Conservation (phyloP, 2,797 vertebrate genomes). For the Poecilia picta region DNA sequence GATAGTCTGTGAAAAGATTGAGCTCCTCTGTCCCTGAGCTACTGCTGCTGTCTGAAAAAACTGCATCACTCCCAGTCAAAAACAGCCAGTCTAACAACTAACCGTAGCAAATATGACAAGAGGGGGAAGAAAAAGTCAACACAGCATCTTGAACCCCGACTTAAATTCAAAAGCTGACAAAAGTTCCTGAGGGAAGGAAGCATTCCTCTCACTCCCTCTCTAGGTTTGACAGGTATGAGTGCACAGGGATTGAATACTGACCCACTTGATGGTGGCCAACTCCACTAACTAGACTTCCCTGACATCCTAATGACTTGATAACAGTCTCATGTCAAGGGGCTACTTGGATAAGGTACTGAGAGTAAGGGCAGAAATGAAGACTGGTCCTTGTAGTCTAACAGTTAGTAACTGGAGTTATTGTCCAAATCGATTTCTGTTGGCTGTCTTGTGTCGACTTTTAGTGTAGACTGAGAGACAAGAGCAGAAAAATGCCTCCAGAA, state of each 20-base stretch:
- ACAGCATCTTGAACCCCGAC: conserved; percentile 24
- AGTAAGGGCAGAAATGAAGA: conserved; percentile 37
- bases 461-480: conserved; percentile 1
- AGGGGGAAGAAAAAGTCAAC: conserved; percentile 21
- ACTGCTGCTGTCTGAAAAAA: too few relatives aligned
- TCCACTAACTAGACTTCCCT: conserved; percentile 47
- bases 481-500: background rate
- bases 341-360: conserved; percentile 29
- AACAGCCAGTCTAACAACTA: conserved; percentile 6
- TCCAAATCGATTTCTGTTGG: conserved; percentile 27
- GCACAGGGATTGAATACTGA: conserved; percentile 36
- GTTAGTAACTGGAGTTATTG: conserved; percentile 32
- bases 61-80: too few relatives aligned
- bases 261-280: conserved; percentile 39
- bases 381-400: conserved; percentile 26
- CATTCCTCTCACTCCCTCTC: conserved; percentile 35
- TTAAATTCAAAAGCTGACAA: conserved; percentile 43
- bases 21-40: too few relatives aligned
- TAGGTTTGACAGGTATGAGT: conserved; percentile 60
- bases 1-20: conserved; percentile 2
- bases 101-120: conserved; percentile 9
- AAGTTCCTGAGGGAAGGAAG: conserved; percentile 16
- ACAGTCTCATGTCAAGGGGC: conserved; percentile 33
- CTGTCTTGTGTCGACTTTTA: conserved; percentile 7
- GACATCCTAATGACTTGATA: conserved; percentile 42